Evolutionary conservation across 2,888 invertebrate genomes (phyloP), one percentile per base, ranked within the genome.

Genomic region (Yponomeuta evonymella): DNA sequence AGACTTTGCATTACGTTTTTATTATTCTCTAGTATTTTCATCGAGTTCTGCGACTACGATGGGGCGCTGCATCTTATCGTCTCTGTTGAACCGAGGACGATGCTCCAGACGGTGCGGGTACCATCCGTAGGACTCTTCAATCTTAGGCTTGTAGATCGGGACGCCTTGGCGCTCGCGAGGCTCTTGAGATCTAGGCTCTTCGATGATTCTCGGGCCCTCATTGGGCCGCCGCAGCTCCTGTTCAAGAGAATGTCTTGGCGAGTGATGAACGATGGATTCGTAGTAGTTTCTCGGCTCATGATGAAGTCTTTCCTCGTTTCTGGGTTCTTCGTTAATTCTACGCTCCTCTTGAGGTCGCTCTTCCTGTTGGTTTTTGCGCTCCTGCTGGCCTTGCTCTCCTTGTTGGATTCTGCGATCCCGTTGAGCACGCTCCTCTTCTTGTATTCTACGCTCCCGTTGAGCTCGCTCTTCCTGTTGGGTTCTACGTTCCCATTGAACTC

Each of bases 201-300:
- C 10, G n/a, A n/a, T 63, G 36, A 36, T 36, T 23, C n/a, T 33
- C 33, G 43, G 43, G 48, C 15, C 15, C 48, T 11, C 33, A n/a
- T 33, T n/a, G 43, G n/a, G 3, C 2, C 15, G 51, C 2, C 15
- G 51, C 51, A 1, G 43, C 43, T 43, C 8, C 43, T 43, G 43
- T 43, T 43, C n/a, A 63, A 12, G 6, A 58, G 30, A 48, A n/a
- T 33, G 33, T n/a, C 33, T 33, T 48, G 5, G 68, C 33, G n/a
- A 3, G 43, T 29, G 68, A 36, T 68, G 68, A 12, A 12, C 51
- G 51, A 29, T 36, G 30, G 36, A 62, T 68, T 36, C 58, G 72
- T 11, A 70, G 72, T 6, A 65, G 63, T 48, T 73, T 71, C 69
- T 73, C 72, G 62, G 69, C 68, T 15, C 70, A 62, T 63, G 70